Percentiles rank a stretch among this genome's conserved stretches.
Evolutionary conservation across 2,113 vertebrate species (phyloP).

Genomic region (Albula glossodonta): DNA sequence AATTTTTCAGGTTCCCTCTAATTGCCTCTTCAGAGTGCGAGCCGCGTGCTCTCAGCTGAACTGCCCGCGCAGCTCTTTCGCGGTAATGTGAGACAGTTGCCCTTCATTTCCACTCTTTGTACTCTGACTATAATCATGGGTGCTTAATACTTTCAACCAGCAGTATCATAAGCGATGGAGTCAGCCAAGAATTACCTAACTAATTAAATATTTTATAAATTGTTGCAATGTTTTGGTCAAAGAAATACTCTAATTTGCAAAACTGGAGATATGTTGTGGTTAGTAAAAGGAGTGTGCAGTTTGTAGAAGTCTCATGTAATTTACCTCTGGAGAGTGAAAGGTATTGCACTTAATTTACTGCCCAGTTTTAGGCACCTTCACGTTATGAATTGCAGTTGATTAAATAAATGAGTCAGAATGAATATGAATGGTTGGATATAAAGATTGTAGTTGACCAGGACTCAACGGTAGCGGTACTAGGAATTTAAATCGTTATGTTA

Average conservation of each 20-base stretch:
- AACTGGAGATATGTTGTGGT: background rate
- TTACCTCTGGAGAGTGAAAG: background rate
- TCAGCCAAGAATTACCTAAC: background rate
- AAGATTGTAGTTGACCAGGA: background rate
- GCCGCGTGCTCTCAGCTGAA: background rate
- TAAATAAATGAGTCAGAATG: background rate
- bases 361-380: background rate
- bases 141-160: background rate
- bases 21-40: slow-evolving; percentile 7
- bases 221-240: background rate
- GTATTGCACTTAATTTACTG: background rate
- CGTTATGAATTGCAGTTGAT: background rate
- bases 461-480: background rate
- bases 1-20: background rate
- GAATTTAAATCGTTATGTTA: background rate
- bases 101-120: background rate
- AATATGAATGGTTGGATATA: background rate
- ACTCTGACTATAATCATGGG: background rate
- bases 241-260: background rate
- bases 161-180: background rate
- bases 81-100: background rate
- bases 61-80: background rate
- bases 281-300: background rate
- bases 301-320: background rate
- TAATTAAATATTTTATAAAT: background rate